phyloP scores from a whole-genome alignment of 2,888 invertebrate species.

The Sphecodes monilicornis region DNA sequence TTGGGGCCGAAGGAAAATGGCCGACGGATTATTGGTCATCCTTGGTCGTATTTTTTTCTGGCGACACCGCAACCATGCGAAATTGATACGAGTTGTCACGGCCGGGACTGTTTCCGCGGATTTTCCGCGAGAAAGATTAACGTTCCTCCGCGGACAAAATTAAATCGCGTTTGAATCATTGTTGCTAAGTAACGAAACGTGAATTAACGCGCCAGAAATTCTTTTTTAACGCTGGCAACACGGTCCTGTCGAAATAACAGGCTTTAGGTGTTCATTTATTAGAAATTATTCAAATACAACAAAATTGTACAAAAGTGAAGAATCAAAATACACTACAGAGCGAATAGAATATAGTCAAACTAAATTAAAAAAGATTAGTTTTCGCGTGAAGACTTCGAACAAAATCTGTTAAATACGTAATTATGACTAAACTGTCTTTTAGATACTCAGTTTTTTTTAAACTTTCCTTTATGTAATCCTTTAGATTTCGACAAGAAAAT shows the following conservation, averaged over 20 bases:
- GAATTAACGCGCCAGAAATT: background rate
- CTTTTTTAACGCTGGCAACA: background rate
- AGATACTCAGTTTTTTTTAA: no score
- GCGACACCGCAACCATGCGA: background rate
- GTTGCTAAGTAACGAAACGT: background rate
- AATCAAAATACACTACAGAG: no score
- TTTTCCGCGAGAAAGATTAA: background rate
- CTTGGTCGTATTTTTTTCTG: background rate
- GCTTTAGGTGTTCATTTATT: background rate
- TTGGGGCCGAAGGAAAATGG: constrained; percentile 10
- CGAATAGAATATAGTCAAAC: no score
- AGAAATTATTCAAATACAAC: background rate
- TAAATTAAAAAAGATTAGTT: no score
- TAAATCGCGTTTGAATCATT: background rate
- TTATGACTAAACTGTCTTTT: no score
- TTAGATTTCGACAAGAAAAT: no score
- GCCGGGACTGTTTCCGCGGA: background rate
- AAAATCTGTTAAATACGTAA: no score
- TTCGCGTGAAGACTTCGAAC: no score
- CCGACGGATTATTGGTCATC: constrained; percentile 1
- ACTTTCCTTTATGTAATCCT: no score
- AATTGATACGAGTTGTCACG: background rate
- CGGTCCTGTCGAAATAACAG: background rate
- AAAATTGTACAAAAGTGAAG: no score
- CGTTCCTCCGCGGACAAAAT: background rate